Percentiles rank a stretch among this genome's conserved stretches.
These are phyloP conservation scores for Oreohelix idahoensis DNA, from an alignment of 1,140 invertebrate species.

Conservation along the genomic window DNA sequence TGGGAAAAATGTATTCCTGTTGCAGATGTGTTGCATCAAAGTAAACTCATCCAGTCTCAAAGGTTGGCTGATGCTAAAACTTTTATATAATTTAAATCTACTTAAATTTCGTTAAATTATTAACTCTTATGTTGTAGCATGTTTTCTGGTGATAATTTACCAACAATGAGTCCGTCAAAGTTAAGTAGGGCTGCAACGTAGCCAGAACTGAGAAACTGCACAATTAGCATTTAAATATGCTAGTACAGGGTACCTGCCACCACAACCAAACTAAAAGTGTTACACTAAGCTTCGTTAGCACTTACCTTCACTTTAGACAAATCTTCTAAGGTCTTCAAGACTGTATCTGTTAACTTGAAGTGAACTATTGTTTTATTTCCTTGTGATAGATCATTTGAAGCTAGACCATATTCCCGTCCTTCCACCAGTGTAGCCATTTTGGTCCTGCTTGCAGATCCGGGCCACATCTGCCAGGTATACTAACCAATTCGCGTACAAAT, in stretches of 20 bases:
- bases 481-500: too few relatives aligned
- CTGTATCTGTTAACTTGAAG: slow-evolving; percentile 95
- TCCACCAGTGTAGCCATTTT: slow-evolving; percentile 92
- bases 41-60: too few relatives aligned
- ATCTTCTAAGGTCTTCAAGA: slow-evolving; percentile 90
- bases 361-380: slow-evolving; percentile 91
- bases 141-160: too few relatives aligned
- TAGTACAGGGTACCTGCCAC: not conserved
- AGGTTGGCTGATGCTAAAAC: too few relatives aligned
- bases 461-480: not conserved
- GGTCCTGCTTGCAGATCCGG: slow-evolving; percentile 37
- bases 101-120: too few relatives aligned
- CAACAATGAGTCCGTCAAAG: too few relatives aligned
- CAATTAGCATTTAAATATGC: not conserved
- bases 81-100: too few relatives aligned
- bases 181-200: not conserved
- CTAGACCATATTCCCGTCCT: slow-evolving; percentile 95
- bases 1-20: too few relatives aligned
- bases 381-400: slow-evolving; percentile 87
- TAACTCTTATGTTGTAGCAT: too few relatives aligned
- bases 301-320: slow-evolving; percentile 86
- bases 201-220: not conserved
- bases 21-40: too few relatives aligned
- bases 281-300: not conserved
- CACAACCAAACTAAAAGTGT: not conserved